Evolutionary conservation across 2,888 invertebrate species (phyloP).

Genomic region (Dorcus hopei): DNA sequence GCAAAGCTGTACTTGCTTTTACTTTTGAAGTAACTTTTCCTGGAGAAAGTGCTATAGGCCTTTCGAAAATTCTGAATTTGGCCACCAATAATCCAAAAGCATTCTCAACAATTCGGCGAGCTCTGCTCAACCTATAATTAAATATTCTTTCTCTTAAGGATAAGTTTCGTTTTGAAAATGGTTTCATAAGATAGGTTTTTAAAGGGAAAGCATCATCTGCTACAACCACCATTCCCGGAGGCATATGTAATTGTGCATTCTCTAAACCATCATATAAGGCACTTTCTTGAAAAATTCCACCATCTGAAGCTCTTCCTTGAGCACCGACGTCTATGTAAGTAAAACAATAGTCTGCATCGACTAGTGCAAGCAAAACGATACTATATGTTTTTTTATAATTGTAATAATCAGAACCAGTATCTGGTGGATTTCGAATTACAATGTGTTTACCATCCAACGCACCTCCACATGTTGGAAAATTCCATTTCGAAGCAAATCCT

Average conservation of each 20-base stretch:
- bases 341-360: constrained; percentile 5
- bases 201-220: neutral
- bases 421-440: neutral
- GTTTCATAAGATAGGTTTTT: neutral
- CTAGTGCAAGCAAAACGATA: constrained; percentile 3
- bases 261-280: neutral
- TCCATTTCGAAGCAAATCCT: no score
- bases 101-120: neutral
- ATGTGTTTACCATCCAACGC: neutral
- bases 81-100: neutral
- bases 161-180: neutral
- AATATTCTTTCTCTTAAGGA: neutral
- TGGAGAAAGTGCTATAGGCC: no score
- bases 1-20: no score
- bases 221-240: neutral
- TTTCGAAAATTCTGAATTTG: no score
- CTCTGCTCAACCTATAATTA: neutral
- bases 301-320: constrained; percentile 8
- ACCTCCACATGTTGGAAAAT: no score
- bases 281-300: constrained; percentile 1
- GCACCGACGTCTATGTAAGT: constrained; percentile 8
- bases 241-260: neutral
- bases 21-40: no score
- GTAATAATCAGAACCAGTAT: neutral
- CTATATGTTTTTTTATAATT: neutral